Base-by-base conservation (phyloP, 2,888 invertebrate species). In the Gastracanthus pulcherrimus region DNA sequence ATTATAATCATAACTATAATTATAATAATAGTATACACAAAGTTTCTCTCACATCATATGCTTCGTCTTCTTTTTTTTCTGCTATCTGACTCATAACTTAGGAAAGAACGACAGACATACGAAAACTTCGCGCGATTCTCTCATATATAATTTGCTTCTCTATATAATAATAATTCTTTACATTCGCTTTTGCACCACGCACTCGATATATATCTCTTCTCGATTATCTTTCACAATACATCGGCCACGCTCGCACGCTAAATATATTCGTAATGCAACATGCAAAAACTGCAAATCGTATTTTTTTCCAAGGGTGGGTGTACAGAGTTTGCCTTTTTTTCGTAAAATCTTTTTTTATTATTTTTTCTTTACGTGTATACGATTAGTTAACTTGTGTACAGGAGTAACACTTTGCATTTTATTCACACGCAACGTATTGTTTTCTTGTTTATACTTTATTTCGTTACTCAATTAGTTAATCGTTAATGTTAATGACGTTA, bases 21-120 rank as follows among this genome's bases (percentile, higher is more conserved):
- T n/a, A 78, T 81, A 79, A 84, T 84, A 86, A 86, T 87, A 86
- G 86, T 88, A 86, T 88, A 87, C 87, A 88, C 86, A 88, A 86
- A 85, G 83, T 76, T 41, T 45, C 83, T 84, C 84, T 84, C 82
- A 80, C 83, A 83, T 82, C 48, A 38, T 71, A 76, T 83, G 41
- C 75, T 70, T 75, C 55, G 45, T 31, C 51, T 69, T 72, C 64
- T 67, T 81, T 74, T 64, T 69, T 82, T 78, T 80, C 80, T 78
- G 80, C 84, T 84, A 85, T 83, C 84, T 84, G 83, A 84, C 81
- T 83, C 83, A 81, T 82, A 87, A 88, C 87, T 86, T 85, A 87
- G 85, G 84, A 83, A 85, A 87, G 87, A 87, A 85, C 86, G 78
- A 81, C 84, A 87, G 87, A 83, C 84, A 84, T 76, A 76, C 76